Evolutionary conservation across 2,797 vertebrate genomes (phyloP).

Genomic region (Huso huso): DNA sequence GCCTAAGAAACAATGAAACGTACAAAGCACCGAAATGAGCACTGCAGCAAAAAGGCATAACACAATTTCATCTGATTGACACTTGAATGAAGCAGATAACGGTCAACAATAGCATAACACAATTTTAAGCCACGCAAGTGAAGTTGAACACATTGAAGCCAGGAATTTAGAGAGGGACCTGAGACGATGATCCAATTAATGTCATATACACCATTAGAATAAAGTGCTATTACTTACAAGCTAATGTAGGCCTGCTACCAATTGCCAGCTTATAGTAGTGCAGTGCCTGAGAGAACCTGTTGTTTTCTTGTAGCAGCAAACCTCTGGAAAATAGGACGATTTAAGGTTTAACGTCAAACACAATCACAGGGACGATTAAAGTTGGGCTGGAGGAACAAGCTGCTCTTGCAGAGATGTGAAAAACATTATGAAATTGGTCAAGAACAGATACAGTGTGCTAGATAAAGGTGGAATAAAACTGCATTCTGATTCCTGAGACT

Average conservation of each 20-base stretch:
- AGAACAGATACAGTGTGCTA: too few relatives aligned
- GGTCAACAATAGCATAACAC: background rate
- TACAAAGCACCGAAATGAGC: too few relatives aligned
- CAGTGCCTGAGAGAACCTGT: constrained; percentile 88
- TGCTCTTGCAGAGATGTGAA: too few relatives aligned
- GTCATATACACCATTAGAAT: constrained; percentile 48
- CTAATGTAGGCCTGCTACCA: constrained; percentile 92
- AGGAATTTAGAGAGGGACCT: constrained; percentile 15
- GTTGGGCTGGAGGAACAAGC: too few relatives aligned
- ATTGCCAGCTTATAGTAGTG: constrained; percentile 97
- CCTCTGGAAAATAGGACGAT: constrained; percentile 61
- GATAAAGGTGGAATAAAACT: too few relatives aligned
- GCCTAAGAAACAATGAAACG: too few relatives aligned
- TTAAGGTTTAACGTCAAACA: too few relatives aligned
- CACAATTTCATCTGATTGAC: background rate
- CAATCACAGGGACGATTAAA: too few relatives aligned
- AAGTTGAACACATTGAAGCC: constrained; percentile 1
- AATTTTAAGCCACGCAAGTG: background rate
- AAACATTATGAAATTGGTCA: too few relatives aligned
- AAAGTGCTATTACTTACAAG: constrained; percentile 80
- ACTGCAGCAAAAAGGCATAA: background rate
- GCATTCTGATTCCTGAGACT: too few relatives aligned
- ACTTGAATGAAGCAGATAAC: constrained; percentile 1
- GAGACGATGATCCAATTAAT: constrained; percentile 32
- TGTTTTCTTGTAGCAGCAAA: constrained; percentile 95